These are phyloP conservation scores for Siderastrea siderea DNA, from an alignment of 92 coral and sea anemone species.

Conservation along the genomic window DNA sequence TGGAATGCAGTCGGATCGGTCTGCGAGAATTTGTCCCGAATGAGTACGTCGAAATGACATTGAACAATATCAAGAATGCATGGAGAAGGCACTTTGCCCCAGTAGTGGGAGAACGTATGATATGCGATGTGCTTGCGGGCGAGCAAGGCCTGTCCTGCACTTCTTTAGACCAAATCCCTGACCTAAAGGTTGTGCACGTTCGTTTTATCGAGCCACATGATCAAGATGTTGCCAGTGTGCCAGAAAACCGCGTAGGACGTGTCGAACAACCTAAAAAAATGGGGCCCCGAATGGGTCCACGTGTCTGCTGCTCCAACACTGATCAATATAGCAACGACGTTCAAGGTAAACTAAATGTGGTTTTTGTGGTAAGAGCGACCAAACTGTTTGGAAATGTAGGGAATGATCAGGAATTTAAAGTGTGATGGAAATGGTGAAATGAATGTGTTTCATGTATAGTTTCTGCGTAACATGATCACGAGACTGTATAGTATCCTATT, in stretches of 20 bases:
- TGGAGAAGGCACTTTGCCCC: constrained; percentile 3
- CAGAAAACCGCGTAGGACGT: neutral
- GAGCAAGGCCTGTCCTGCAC: constrained; percentile 65
- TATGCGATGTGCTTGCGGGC: constrained; percentile 58
- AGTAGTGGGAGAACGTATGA: neutral
- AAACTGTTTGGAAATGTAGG: too few species aligned
- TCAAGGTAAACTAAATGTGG: too few species aligned
- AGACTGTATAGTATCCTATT: too few species aligned
- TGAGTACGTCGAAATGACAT: constrained; percentile 21
- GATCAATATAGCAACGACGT: too few species aligned
- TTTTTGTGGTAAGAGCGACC: too few species aligned
- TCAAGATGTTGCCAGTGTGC: constrained; percentile 1
- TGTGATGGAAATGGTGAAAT: too few species aligned
- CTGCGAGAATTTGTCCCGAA: constrained; percentile 21
- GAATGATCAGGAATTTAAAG: too few species aligned
- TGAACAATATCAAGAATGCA: constrained; percentile 8
- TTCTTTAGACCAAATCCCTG: constrained; percentile 38
- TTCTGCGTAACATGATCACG: too few species aligned
- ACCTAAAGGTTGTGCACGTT: constrained; percentile 58
- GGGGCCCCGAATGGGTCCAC: too few species aligned
- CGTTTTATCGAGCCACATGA: constrained; percentile 55
- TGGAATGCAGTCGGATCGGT: constrained; percentile 10
- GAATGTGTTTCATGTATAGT: too few species aligned
- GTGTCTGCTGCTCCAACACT: too few species aligned
- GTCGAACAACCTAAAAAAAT: neutral